Conservation (phyloP, 2,888 invertebrate genomes). For the Tenthredo livida region DNA sequence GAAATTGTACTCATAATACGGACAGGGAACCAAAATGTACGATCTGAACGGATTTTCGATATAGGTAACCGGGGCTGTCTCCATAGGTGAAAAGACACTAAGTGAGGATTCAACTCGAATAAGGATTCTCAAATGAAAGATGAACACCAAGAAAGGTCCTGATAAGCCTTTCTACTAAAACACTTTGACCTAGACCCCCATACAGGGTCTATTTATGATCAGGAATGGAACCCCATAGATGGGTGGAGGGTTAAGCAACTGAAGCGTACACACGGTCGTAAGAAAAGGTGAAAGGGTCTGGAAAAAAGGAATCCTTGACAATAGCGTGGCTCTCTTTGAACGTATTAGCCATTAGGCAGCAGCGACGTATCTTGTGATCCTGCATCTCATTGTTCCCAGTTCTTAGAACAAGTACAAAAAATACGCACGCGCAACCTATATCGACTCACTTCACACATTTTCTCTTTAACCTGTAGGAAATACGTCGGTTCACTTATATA, state of each 20-base stretch:
- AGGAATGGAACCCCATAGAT: background rate
- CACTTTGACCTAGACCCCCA: background rate
- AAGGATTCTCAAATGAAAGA: background rate
- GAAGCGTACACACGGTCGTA: background rate
- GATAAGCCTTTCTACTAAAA: background rate
- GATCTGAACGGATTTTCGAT: background rate
- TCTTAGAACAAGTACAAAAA: background rate
- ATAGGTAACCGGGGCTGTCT: background rate
- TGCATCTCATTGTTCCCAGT: conserved; percentile 25
- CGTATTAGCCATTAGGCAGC: background rate
- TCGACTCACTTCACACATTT: background rate
- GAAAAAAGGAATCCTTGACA: conserved; percentile 26
- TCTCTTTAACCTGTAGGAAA: background rate
- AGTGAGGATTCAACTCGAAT: background rate
- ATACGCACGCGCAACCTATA: conserved; percentile 13
- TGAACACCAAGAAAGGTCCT: background rate
- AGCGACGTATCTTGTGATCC: conserved; percentile 28
- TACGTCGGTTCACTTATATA: background rate
- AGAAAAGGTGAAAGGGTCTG: background rate
- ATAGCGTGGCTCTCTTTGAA: background rate
- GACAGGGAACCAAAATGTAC: background rate
- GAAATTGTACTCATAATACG: background rate
- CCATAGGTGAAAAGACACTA: background rate
- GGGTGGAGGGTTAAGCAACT: background rate
- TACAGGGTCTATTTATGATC: conserved; percentile 2